phyloP scores from a whole-genome alignment of 1,140 invertebrate species.

The Drosophila subpulchrella region DNA sequence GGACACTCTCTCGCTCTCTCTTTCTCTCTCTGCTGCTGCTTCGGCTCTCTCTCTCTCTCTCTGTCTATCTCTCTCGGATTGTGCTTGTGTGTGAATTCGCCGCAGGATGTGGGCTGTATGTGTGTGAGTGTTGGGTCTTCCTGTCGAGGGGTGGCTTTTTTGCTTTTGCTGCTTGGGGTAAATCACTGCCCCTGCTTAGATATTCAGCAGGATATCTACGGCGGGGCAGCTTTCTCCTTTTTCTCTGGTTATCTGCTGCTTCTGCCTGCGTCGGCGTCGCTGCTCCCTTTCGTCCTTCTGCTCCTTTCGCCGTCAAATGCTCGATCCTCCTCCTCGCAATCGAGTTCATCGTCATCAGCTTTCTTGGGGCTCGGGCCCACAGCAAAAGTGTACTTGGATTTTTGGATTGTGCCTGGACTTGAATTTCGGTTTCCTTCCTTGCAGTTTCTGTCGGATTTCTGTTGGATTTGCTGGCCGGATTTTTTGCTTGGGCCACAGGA shows the following conservation, averaged over 20 bases:
- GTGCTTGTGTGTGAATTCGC: conserved; percentile 63
- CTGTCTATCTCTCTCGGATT: conserved; percentile 20
- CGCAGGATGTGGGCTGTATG: conserved; percentile 63
- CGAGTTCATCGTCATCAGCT: conserved; percentile 67
- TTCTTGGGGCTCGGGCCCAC: conserved; percentile 13
- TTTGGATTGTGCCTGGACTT: conserved; percentile 47
- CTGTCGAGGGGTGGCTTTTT: conserved; percentile 72
- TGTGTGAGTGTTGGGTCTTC: conserved; percentile 44
- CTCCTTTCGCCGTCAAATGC: conserved; percentile 74
- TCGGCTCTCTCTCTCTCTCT: conserved; percentile 37
- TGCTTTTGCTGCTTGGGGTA: conserved; percentile 55
- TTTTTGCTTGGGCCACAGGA: conserved; percentile 55
- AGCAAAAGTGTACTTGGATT: conserved; percentile 31
- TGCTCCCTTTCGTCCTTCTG: conserved; percentile 25
- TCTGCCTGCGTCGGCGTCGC: conserved; percentile 60
- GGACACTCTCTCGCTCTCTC: conserved; percentile 41
- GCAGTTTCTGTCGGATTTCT: conserved; percentile 68
- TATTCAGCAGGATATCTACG: conserved; percentile 74
- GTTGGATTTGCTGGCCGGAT: conserved; percentile 63
- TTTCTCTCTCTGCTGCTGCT: conserved; percentile 44
- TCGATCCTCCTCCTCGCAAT: conserved; percentile 56
- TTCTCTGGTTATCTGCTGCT: conserved; percentile 59
- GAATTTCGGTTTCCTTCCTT: conserved; percentile 82
- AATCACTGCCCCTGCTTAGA: conserved; percentile 72
- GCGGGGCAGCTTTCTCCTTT: conserved; percentile 52